Evolutionary conservation across 1,140 invertebrate genomes (phyloP), one percentile per base, ranked within the genome.

Genomic region (Globodera rostochiensis): DNA sequence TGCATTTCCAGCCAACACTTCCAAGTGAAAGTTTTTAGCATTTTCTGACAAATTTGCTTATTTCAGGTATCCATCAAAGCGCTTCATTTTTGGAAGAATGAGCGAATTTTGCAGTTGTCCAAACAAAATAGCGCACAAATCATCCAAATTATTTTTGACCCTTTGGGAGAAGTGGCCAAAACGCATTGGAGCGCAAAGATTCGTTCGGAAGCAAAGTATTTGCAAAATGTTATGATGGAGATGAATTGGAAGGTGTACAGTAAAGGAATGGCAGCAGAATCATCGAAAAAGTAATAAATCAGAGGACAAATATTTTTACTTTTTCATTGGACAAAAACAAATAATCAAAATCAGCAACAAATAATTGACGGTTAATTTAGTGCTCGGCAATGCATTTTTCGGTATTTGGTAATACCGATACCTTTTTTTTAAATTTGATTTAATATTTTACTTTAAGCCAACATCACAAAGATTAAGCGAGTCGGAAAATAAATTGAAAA

Each of bases 1-100:
- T 69, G 77, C 70, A 36, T 78, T 47, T n/a, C 21, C 66, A 78
- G 77, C 49, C 66, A 46, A 69, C 60, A 78, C 47, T 64, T 8
- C n/a, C 66, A 78, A n/a, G 77, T 78, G 46, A 36, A 69, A 8
- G 45, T 50, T 50, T 66, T 60, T 25, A 69, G 36, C 15, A 36
- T 45, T n/a, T 13, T 25, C 47, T 69, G 25, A 15, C 45, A 25
- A 64, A 6, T 46, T 78, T 69, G 25, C 19, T 36, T 36, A 36
- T 45, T 67, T 25, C n/a, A 25, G 77, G 70, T 78, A 13, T 64
- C 77, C 21, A 69, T 15, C 47, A 64, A 70, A 64, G 9, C 64
- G n/a, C 77, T 78, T 6, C 64, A 78, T 69, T 6, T 78, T 11
- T 78, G 57, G 57, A 78, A 78, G n/a, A 70, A 70, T 19, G 77